These are phyloP conservation scores for Chrysemys picta DNA, from an alignment of 2,113 vertebrate species.

Conservation along the genomic window DNA sequence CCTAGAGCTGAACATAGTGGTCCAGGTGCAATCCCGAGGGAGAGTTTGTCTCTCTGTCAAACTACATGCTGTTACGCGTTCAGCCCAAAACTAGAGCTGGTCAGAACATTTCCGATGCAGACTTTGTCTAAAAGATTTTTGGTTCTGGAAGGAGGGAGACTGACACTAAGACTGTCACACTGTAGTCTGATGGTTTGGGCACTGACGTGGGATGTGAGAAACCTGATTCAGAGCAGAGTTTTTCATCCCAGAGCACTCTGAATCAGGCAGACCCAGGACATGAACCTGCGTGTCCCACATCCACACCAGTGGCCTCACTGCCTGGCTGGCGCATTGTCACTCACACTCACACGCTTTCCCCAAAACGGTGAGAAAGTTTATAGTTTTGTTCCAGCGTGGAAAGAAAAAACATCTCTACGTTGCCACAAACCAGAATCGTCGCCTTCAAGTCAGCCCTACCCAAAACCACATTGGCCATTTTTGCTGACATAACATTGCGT, in stretches of 20 bases:
- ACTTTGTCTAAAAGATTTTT: neutral
- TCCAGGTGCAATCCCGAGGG: neutral
- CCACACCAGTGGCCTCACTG: neutral
- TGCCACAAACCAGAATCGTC: neutral
- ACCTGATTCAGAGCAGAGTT: neutral
- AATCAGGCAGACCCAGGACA: neutral
- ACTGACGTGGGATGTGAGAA: neutral
- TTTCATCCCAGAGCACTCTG: neutral
- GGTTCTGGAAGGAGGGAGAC: no score
- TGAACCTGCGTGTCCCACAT: neutral
- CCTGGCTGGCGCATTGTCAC: neutral
- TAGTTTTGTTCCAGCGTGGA: neutral
- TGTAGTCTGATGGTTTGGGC: neutral
- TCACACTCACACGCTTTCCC: neutral
- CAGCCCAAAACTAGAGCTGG: neutral
- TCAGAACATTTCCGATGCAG: neutral
- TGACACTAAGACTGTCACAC: neutral
- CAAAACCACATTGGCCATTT: neutral
- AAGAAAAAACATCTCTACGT: neutral
- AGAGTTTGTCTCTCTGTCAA: neutral
- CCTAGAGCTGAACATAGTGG: neutral
- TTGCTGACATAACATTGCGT: neutral
- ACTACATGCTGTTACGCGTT: accelerated
- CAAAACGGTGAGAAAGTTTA: neutral
- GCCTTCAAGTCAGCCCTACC: neutral